Base-by-base conservation (phyloP, 2,888 invertebrate genomes). In the Synergus umbraculus region DNA sequence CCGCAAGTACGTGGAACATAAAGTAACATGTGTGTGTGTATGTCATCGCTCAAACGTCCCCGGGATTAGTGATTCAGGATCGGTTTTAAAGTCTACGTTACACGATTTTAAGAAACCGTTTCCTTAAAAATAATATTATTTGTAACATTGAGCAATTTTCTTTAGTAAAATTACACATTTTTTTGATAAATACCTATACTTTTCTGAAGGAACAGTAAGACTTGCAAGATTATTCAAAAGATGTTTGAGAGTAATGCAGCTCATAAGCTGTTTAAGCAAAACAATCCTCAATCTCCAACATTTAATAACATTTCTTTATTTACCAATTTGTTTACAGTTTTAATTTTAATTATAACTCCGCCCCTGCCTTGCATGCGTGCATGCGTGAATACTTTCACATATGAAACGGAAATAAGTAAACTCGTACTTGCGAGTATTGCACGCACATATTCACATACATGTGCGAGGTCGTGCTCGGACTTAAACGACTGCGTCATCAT, bases 401-500 rank as follows among this genome's bases (percentile, higher is more conserved):
- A 8, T n/a, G 10, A 65, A 41, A 65, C 9, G 43, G 65, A 43
- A 65, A 65, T 65, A 65, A 64, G 64, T 64, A 9, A 41, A 41
- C 37, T 41, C 43, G 80, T 81, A 79, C 81, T 83, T 65, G n/a
- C 77, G 78, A 79, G 78, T 78, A 78, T 64, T 81, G 78, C 69
- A 77, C 78, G 80, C 81, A 79, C 76, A 79, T 83, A 81, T 77
- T 78, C 66, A 76, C 78, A 80, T 85, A 82, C 83, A 78, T 79
- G 76, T 63, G 78, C 79, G 78, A 77, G 80, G 79, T 78, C 76
- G 78, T 77, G 69, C 81, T 84, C 85, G 83, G 79, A 81, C 82
- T 86, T 84, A 81, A 85, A 87, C 82, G 85, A 83, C 84, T 77
- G 84, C 86, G 87, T 87, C 87, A 87, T 86, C 83, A 76, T 82